A percentile compares a stretch with the other conserved stretches of the same genome.
phyloP scores from a whole-genome alignment of 2,797 vertebrate species.

The Sylvilagus floridanus region DNA sequence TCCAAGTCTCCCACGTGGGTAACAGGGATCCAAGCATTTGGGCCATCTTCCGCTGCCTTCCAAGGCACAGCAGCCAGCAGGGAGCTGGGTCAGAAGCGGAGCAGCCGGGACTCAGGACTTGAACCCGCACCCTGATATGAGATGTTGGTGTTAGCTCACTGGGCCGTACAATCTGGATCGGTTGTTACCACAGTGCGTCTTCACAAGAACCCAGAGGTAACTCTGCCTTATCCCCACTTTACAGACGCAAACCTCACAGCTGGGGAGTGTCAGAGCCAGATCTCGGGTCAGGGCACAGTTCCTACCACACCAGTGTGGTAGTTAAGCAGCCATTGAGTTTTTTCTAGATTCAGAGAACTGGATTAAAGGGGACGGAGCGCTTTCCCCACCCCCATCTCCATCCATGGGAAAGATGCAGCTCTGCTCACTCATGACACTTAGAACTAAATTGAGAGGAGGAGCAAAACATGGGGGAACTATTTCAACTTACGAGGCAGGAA shows the following conservation, averaged over 20 bases:
- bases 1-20: no score
- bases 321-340: neutral
- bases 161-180: no score
- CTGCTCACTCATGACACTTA: neutral
- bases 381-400: neutral
- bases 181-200: neutral
- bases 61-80: no score
- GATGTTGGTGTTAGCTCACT: no score
- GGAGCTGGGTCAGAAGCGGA: no score
- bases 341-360: neutral
- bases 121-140: no score
- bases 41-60: no score
- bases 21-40: no score
- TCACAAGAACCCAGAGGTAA: neutral
- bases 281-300: neutral
- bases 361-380: neutral
- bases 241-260: neutral
- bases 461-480: neutral
- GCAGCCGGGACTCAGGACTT: no score
- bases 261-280: neutral
- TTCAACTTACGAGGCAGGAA: neutral
- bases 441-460: neutral
- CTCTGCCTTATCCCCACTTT: neutral
- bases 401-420: neutral
- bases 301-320: neutral